Percentiles rank a stretch among this genome's conserved stretches.
Evolutionary conservation across 2,888 invertebrate species (phyloP).

Genomic region (Rapana venosa): DNA sequence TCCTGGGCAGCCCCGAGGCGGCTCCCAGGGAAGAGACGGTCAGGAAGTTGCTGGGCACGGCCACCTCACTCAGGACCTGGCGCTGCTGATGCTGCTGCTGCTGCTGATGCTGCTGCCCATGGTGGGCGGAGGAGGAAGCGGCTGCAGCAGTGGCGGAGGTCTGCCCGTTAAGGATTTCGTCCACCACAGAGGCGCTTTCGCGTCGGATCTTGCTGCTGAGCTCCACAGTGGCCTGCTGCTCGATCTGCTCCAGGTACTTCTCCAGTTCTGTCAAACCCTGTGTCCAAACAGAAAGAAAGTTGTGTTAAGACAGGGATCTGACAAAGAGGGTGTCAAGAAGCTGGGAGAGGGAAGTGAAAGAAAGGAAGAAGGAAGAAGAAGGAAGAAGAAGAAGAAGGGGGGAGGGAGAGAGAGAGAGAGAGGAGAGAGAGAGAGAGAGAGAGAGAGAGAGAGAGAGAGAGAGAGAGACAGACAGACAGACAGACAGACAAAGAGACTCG

Average conservation of each 20-base stretch:
- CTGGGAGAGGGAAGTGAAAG: not conserved
- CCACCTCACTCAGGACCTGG: constrained; percentile 13
- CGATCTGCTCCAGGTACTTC: constrained; percentile 85
- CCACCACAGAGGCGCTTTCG: constrained; percentile 83
- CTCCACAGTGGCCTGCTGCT: constrained; percentile 72
- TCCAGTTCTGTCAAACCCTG: constrained; percentile 74
- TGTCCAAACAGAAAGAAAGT: not conserved
- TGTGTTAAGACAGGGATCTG: not conserved
- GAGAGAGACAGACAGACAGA: not conserved
- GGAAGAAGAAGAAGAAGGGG: constrained; percentile 21
- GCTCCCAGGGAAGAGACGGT: not conserved
- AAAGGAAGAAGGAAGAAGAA: not conserved
- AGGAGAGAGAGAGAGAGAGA: constrained; percentile 32
- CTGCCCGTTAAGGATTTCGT: constrained; percentile 83
- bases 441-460: not conserved
- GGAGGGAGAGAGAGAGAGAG: constrained; percentile 16
- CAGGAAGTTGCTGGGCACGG: constrained; percentile 32
- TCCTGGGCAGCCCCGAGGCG: constrained; percentile 14
- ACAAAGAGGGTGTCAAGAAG: not conserved
- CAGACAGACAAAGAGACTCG: not conserved
- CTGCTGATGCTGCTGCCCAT: not conserved
- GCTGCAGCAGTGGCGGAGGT: not conserved
- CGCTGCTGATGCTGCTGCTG: not conserved
- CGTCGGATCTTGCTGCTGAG: constrained; percentile 80
- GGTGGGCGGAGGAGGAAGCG: not conserved